These are phyloP conservation scores for Caenorhabditis virilis DNA, from an alignment of 2,888 invertebrate species.

Conservation along the genomic window DNA sequence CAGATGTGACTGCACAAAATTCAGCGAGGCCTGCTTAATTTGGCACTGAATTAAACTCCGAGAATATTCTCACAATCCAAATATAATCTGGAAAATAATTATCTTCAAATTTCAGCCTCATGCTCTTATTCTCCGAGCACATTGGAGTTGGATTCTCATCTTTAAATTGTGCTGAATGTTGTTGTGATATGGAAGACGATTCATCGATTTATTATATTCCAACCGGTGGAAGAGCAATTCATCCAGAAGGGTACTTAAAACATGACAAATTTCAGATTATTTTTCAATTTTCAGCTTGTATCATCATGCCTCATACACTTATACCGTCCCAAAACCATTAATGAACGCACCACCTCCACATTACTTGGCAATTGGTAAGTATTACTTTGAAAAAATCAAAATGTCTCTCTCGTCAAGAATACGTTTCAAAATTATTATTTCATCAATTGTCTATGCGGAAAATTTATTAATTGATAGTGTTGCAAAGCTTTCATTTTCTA, in stretches of 20 bases:
- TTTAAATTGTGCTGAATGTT: constrained; percentile 43
- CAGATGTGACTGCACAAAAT: too few relatives aligned
- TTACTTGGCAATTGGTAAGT: constrained; percentile 46
- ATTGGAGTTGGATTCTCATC: constrained; percentile 41
- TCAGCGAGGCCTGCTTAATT: too few relatives aligned
- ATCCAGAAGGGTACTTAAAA: constrained; percentile 29
- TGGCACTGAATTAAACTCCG: too few relatives aligned
- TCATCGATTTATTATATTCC: constrained; percentile 60
- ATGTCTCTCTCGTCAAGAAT: not conserved
- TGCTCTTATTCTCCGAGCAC: constrained; percentile 58
- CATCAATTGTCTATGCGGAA: too few relatives aligned
- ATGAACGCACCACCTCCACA: constrained; percentile 45
- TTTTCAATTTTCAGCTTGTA: constrained; percentile 28
- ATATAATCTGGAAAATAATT: too few relatives aligned
- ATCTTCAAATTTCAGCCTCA: constrained; percentile 47
- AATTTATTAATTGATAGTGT: too few relatives aligned
- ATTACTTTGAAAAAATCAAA: not conserved
- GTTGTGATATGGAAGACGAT: constrained; percentile 57
- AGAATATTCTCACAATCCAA: not conserved
- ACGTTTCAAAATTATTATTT: too few relatives aligned
- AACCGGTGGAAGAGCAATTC: constrained; percentile 49
- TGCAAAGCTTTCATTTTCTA: too few relatives aligned
- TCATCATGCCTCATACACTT: constrained; percentile 47
- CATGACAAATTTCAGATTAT: not conserved
- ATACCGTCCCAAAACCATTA: constrained; percentile 41